phyloP scores from a whole-genome alignment of 2,113 vertebrate species.

The Gnathonemus longibarbis region DNA sequence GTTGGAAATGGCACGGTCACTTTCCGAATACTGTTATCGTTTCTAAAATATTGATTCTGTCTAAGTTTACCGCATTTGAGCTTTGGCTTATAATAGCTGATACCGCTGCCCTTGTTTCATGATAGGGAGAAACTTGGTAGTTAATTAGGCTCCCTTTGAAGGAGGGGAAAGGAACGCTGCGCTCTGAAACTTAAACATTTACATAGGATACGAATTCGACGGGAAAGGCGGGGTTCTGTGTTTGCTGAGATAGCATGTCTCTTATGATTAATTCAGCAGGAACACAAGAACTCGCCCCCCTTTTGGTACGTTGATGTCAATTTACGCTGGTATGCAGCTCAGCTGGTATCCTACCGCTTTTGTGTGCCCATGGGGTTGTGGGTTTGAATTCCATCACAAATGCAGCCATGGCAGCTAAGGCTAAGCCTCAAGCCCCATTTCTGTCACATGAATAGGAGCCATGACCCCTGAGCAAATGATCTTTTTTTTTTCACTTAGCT shows the following conservation, averaged over 20 bases:
- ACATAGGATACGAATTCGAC: not conserved
- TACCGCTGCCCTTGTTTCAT: not conserved
- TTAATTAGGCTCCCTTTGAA: not conserved
- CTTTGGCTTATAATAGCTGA: not conserved
- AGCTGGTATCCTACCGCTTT: not conserved
- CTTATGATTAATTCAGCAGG: conserved; percentile 1
- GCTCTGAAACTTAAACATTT: conserved; percentile 6
- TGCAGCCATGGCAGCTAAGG: not conserved
- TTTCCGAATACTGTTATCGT: not conserved
- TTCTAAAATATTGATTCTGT: conserved; percentile 5
- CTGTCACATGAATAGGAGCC: not conserved
- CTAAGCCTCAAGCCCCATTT: not conserved
- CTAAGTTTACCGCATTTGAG: not conserved
- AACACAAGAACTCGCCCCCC: not conserved
- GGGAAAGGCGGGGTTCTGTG: not conserved
- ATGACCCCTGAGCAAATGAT: not conserved
- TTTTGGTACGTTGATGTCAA: not conserved
- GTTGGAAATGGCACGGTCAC: not conserved
- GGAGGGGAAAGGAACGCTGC: not conserved
- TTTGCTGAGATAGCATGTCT: not conserved
- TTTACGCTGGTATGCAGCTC: not conserved
- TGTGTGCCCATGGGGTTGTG: not conserved
- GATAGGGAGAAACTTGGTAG: not conserved
- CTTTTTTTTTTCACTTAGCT: not conserved
- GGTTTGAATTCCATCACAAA: not conserved